These are phyloP conservation scores for Mesorhabditis belari DNA, from an alignment of 2,888 invertebrate genomes.

Conservation along the genomic window DNA sequence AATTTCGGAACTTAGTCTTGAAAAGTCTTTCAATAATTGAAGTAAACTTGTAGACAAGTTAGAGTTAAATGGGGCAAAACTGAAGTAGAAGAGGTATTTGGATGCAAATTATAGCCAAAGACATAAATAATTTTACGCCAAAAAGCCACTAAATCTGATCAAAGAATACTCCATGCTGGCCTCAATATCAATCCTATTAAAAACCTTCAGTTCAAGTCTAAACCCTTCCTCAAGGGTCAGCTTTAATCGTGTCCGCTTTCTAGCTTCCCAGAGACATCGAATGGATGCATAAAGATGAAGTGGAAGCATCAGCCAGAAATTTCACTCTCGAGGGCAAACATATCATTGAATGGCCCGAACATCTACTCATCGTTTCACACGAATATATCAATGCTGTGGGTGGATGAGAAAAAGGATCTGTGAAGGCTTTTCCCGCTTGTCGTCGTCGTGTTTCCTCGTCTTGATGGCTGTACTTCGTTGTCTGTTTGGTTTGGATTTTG, in stretches of 20 bases:
- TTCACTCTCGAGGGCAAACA: conserved; percentile 1
- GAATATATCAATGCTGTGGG: conserved; percentile 40
- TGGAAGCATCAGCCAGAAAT: conserved; percentile 6
- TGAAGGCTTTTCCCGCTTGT: not conserved
- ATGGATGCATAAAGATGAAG: conserved; percentile 32
- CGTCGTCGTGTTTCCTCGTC: conserved; percentile 3
- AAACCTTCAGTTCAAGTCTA: not conserved
- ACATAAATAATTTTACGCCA: too few relatives aligned
- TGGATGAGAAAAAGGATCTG: conserved; percentile 14
- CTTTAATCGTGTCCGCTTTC: not conserved
- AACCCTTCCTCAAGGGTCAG: not conserved
- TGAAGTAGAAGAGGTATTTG: too few relatives aligned
- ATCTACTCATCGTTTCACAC: conserved; percentile 33
- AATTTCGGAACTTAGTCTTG: too few relatives aligned
- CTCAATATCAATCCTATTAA: too few relatives aligned
- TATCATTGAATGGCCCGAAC: conserved; percentile 16
- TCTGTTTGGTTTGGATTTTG: not conserved
- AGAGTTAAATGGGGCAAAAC: too few relatives aligned
- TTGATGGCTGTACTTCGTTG: not conserved
- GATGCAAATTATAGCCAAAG: too few relatives aligned
- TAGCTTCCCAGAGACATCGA: conserved; percentile 12
- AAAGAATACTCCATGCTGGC: too few relatives aligned
- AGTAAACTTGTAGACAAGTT: too few relatives aligned
- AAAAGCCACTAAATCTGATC: too few relatives aligned
- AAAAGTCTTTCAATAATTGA: too few relatives aligned